A percentile compares a stretch with the other conserved stretches of the same genome.
Evolutionary conservation across 2,888 invertebrate species (phyloP).

Genomic region (Gandaritis pyraliata): DNA sequence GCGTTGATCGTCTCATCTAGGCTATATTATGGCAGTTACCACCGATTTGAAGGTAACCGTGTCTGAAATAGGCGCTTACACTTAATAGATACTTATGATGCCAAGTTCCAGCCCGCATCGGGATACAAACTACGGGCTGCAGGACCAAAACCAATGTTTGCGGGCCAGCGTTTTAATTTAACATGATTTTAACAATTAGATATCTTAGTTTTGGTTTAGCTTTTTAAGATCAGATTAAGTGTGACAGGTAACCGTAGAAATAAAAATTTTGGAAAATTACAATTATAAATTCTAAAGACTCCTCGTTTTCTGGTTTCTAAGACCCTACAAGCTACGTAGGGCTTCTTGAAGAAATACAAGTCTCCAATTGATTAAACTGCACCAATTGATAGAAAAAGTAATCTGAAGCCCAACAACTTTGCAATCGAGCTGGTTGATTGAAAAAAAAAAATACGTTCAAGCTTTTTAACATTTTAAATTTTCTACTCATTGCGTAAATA

Average conservation of each 20-base stretch:
- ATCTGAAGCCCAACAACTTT: conserved; percentile 6
- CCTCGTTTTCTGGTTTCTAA: no score
- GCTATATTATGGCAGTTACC: neutral
- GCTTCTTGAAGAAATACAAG: neutral
- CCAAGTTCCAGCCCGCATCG: conserved; percentile 22
- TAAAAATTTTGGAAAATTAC: no score
- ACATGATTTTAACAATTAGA: neutral
- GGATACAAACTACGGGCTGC: conserved; percentile 20
- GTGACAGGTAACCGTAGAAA: no score
- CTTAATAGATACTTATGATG: conserved; percentile 33
- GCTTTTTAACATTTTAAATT: no score
- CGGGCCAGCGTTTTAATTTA: neutral
- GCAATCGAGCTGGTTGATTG: neutral
- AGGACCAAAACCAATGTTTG: neutral
- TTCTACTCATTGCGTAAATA: no score
- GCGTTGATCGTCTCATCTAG: neutral
- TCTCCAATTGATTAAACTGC: conserved; percentile 4
- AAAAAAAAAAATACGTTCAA: neutral
- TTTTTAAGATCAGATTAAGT: no score
- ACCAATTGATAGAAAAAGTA: neutral
- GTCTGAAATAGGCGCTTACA: conserved; percentile 21
- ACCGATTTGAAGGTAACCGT: neutral
- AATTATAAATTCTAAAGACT: no score
- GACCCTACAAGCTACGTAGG: neutral
- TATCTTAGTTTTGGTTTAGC: no score